A percentile compares a stretch with the other conserved stretches of the same genome.
Conservation (phyloP, 2,888 invertebrate species). For the Nomada lathburiana region DNA sequence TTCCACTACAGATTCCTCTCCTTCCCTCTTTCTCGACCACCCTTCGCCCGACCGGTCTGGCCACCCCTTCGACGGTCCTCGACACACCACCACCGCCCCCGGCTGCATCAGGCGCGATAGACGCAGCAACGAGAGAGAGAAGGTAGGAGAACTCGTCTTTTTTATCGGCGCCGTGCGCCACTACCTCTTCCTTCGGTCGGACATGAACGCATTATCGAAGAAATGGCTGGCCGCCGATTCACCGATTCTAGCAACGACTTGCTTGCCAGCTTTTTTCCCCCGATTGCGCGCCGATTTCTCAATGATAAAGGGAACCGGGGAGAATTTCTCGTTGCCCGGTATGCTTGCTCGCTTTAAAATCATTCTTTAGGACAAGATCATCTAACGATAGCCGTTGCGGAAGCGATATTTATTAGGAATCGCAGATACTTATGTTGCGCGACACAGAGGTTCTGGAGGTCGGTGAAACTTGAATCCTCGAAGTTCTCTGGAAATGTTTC, state of each 20-base stretch:
- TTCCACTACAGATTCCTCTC: constrained; percentile 48
- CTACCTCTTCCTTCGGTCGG: constrained; percentile 80
- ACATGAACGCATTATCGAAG: constrained; percentile 83
- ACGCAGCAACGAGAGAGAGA: constrained; percentile 68
- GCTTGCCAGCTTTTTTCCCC: neutral
- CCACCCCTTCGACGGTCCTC: constrained; percentile 73
- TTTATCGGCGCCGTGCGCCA: constrained; percentile 82
- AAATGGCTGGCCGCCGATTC: constrained; percentile 81
- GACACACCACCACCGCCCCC: constrained; percentile 74
- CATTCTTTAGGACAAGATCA: too few relatives aligned
- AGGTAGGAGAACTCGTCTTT: constrained; percentile 75
- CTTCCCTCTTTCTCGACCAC: constrained; percentile 54
- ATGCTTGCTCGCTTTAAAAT: too few relatives aligned
- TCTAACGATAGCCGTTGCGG: neutral
- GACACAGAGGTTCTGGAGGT: too few relatives aligned
- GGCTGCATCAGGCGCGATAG: constrained; percentile 69
- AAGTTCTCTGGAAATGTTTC: neutral
- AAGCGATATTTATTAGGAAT: too few relatives aligned
- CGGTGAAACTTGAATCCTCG: neutral
- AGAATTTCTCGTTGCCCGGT: neutral
- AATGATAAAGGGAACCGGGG: neutral
- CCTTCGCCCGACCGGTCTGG: constrained; percentile 62
- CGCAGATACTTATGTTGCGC: too few relatives aligned
- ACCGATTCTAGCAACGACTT: constrained; percentile 32
- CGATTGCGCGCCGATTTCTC: neutral